A percentile compares a stretch with the other conserved stretches of the same genome.
phyloP scores from a whole-genome alignment of 2,888 invertebrate genomes.

The Toxonevra muliebris region DNA sequence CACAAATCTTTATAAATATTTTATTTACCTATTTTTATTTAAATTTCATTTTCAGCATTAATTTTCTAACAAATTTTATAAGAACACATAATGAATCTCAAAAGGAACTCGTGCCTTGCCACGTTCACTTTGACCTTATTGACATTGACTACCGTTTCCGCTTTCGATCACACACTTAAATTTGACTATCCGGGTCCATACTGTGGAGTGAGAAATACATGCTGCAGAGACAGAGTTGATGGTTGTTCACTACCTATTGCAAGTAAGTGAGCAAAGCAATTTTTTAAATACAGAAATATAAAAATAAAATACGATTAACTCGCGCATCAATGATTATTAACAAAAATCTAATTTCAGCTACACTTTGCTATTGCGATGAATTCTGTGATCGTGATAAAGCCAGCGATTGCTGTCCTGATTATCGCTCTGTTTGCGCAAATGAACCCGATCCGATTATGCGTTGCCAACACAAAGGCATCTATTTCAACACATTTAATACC shows the following conservation, averaged over 20 bases:
- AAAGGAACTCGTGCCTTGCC: conserved; percentile 21
- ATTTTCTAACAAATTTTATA: no score
- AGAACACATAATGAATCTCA: conserved; percentile 22
- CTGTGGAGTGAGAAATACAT: conserved; percentile 64
- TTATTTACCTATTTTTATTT: not conserved
- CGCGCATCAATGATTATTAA: no score
- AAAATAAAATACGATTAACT: not conserved
- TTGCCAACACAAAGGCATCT: conserved; percentile 68
- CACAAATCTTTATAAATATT: not conserved
- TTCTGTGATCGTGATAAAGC: conserved; percentile 81
- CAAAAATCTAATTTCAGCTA: conserved; percentile 67
- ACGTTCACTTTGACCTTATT: conserved; percentile 24
- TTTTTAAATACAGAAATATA: not conserved
- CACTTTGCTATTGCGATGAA: conserved; percentile 92
- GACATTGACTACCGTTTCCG: conserved; percentile 33
- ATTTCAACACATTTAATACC: conserved; percentile 67
- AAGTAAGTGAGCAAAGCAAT: conserved; percentile 64
- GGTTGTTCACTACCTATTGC: conserved; percentile 83
- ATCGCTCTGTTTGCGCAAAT: conserved; percentile 76
- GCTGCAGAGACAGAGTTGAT: conserved; percentile 82
- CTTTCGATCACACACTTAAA: conserved; percentile 55
- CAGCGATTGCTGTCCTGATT: conserved; percentile 94
- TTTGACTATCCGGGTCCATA: conserved; percentile 62
- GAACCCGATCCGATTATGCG: conserved; percentile 50
- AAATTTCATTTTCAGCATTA: conserved; percentile 18